Base-by-base conservation (phyloP, 2,797 vertebrate species). In the Melanotaenia boesemani region DNA sequence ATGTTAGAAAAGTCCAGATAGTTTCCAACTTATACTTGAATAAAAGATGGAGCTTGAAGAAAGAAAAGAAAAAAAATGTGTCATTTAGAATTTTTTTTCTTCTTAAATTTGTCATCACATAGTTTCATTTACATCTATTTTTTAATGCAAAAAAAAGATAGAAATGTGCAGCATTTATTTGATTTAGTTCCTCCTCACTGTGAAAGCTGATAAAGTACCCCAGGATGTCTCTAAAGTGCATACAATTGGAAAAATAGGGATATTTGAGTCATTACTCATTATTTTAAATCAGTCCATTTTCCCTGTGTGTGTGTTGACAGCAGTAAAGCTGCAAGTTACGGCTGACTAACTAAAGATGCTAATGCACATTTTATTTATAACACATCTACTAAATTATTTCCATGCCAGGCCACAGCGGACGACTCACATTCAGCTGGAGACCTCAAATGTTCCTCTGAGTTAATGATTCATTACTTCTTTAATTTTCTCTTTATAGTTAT, bases 181-280 rank as follows among this genome's bases (percentile, higher is more conserved):
- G 13, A 37, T 7, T 67, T 59, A 62, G 67, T 20, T 67, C 61
- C 76, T 79, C 61, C 63, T 61, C 20, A 39, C 63, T 72, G 68
- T 63, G 57, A 48, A 59, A 63, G 77, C 58, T 36, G 70, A 57
- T 11, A 10, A 66, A 78, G 88, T 93, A 93, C 91, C 92, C 89
- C 77, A 63, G 75, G 79, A 71, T 70, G 77, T 88, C 78, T 85
- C 88, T 91, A 91, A 93, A 91, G 91, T 91, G 90, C 91, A 88
- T 84, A 81, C 70, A 84, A 70, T 85, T 75, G 70, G 58, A 84
- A 87, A 89, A 88, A 80, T 65, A 86, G 52, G 63, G 63, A 44
- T 74, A 32, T 81, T 61, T 69, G 77, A 76, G 67, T 75, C 69
- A 72, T 77, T 46, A 18, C 50, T 62, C 63, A 6, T 57, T 57